phyloP scores from a whole-genome alignment of 2,888 invertebrate genomes.

The Drosophila emarginata region DNA sequence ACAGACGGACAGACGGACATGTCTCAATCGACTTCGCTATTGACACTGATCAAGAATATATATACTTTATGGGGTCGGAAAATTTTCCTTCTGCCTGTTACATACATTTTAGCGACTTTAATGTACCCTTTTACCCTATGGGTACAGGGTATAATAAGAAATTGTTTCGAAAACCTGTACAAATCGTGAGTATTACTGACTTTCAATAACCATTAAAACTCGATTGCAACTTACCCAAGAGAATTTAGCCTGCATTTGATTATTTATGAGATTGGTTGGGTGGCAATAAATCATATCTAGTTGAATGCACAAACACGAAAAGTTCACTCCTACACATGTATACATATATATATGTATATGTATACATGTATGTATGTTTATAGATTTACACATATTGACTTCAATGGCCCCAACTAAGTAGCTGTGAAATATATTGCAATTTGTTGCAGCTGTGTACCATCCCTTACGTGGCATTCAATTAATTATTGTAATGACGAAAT shows the following conservation, averaged over 20 bases:
- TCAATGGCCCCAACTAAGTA: constrained; percentile 42
- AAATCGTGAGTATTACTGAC: background rate
- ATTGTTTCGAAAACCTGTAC: background rate
- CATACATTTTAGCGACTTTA: no score
- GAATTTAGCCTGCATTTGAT: constrained; percentile 29
- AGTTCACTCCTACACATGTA: constrained; percentile 29
- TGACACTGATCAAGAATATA: no score
- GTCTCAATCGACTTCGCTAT: no score
- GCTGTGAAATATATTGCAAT: constrained; percentile 51
- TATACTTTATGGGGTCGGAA: no score
- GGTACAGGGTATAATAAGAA: no score
- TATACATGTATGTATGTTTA: background rate
- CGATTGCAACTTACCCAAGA: constrained; percentile 1
- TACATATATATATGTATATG: background rate
- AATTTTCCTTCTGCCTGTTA: no score
- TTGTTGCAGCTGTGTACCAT: constrained; percentile 44
- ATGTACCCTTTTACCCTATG: no score
- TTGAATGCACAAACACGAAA: constrained; percentile 19
- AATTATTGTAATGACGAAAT: constrained; percentile 63
- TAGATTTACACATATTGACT: constrained; percentile 8
- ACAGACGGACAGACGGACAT: no score
- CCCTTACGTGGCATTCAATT: constrained; percentile 47
- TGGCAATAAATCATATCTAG: constrained; percentile 57
- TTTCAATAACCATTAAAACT: background rate
- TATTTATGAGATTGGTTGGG: constrained; percentile 49